Base-by-base conservation (phyloP, 2,888 invertebrate genomes). In the Dryadula phaetusa region DNA sequence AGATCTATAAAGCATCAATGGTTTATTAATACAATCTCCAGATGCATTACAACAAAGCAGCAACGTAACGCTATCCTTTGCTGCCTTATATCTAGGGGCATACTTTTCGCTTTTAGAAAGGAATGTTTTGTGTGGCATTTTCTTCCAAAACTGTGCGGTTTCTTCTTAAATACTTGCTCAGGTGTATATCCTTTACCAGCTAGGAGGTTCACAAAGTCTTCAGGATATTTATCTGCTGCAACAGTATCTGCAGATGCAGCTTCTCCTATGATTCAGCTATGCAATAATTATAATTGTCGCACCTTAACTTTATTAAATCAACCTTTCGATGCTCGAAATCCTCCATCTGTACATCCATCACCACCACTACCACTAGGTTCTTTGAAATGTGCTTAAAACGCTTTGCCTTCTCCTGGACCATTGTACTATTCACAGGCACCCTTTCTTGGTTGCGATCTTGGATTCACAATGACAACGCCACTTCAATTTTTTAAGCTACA, bases 151-250 rank as follows among this genome's bases (percentile, higher is more conserved):
- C 60, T 74, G 70, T 64, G 69, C 70, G 66, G 72, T 75, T 73
- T 75, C 72, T 54, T 72, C 73, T 72, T 75, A 71, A 75, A 70
- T 71, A 74, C 73, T 75, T 76, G 71, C 64, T 72, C 71, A 72
- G 72, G 71, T 69, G 47, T 72, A 40, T 70, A 75, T 72, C 72
- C 70, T 70, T 72, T 74, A 69, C 46, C 58, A 66, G 65, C 62
- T 61, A 72, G 60, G 28, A 71, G 62, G 62, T 73, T 73, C 46
- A 72, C 69, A 73, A 74, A 75, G 69, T 73, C 70, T 72, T 74
- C 70, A 70, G 74, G 70, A 73, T 73, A 74, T 69, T 60, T 14
- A 70, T 64, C 71, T 66, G 75, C 74, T 73, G 74, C 73, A 66
- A 70, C 72, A 72, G 70, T 72, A 56, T 73, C 75, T 70, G 74